Evolutionary conservation across 2,797 vertebrate genomes (phyloP), one percentile per base, ranked within the genome.

Genomic region (Atherinosoma microstoma): DNA sequence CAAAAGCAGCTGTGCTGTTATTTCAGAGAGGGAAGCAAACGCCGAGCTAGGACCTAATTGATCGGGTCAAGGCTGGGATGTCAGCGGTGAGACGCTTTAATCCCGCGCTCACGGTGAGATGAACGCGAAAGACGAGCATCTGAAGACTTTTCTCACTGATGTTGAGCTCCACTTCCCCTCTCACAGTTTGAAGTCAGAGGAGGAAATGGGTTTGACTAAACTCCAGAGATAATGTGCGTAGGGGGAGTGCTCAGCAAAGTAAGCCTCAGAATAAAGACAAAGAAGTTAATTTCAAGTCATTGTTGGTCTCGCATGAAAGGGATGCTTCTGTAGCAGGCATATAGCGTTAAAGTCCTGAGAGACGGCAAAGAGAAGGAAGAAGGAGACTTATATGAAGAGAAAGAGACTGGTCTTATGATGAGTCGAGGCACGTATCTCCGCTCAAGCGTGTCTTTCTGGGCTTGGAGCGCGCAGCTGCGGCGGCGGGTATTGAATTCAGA

Each of bases 361-460:
- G 83, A 89, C 74, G 35, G 75, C 64, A 57, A 68, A 64, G 58
- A 67, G 20, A 47, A 32, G 54, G 77, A 49, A 63, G 57, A 65
- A 47, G 70, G 73, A 72, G 74, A 79, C 76, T 78, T 80, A 76
- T 78, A 78, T 75, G 78, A 79, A 77, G 80, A 60, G 57, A 64
- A 69, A 56, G 75, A 83, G 76, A 73, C 79, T 38, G 79, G 29
- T 91, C 91, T 89, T 85, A 92, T 94, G 93, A 91, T 89, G 91
- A 95, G 93, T 94, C 93, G 85, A 91, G 87, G 91, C 94, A 94
- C 93, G 94, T 94, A 88, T 62, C 86, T 84, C 90, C 91, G 90
- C 86, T 94, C 91, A 92, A 83, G 82, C 92, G 91, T 93, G 94
- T 91, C 93, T 93, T 89, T 91, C 87, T 91, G 89, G 85, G 81